Conservation (phyloP, 2,888 invertebrate genomes). For the Phrixothrix hirtus region DNA sequence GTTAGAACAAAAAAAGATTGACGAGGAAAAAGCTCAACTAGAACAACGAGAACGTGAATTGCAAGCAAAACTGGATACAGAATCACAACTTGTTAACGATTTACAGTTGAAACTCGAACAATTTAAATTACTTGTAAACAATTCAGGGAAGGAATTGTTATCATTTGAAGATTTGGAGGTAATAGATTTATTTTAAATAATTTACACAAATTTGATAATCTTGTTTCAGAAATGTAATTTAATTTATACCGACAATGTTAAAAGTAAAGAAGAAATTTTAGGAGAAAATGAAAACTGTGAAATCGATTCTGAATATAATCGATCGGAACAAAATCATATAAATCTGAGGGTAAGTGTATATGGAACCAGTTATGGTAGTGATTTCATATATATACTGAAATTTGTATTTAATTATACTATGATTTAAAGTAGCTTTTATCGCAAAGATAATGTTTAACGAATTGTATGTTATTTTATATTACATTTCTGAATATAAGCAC, state of each 20-base stretch:
- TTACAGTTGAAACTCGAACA: slow-evolving; percentile 50
- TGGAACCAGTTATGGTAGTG: too few relatives aligned
- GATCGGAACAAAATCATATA: slow-evolving; percentile 44
- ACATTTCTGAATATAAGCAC: too few relatives aligned
- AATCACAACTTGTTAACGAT: slow-evolving; percentile 35
- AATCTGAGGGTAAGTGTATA: slow-evolving; percentile 45
- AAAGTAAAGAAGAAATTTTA: slow-evolving; percentile 48
- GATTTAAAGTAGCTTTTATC: too few relatives aligned
- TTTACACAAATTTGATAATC: background rate
- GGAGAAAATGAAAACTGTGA: slow-evolving; percentile 46
- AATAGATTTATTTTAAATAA: too few relatives aligned
- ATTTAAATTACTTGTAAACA: slow-evolving; percentile 19
- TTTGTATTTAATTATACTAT: too few relatives aligned
- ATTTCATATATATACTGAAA: too few relatives aligned
- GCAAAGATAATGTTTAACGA: too few relatives aligned
- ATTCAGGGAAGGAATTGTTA: slow-evolving; percentile 25
- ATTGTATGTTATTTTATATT: too few relatives aligned
- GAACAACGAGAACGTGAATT: slow-evolving; percentile 53
- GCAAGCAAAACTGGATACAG: slow-evolving; percentile 41
- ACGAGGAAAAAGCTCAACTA: slow-evolving; percentile 58
- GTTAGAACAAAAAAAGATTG: slow-evolving; percentile 59
- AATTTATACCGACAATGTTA: slow-evolving; percentile 35
- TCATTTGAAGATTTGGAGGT: slow-evolving; percentile 34
- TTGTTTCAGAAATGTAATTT: slow-evolving; percentile 35
- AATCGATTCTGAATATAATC: slow-evolving; percentile 14